phyloP scores from a whole-genome alignment of 2,113 vertebrate species.

The Ceyx margarethae region DNA sequence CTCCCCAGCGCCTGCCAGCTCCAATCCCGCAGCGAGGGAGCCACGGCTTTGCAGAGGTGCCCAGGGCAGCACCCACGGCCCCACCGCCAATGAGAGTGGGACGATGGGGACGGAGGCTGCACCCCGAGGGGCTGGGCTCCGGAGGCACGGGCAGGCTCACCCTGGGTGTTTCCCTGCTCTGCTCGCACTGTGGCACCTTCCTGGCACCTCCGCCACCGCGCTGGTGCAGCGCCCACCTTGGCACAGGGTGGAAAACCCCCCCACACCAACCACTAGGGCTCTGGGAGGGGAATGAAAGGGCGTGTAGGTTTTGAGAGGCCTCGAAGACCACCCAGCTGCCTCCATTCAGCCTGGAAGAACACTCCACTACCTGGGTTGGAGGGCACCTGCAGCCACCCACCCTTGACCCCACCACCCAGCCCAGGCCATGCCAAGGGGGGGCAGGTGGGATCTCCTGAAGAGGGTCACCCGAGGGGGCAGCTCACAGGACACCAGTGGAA shows the following conservation, averaged over 20 bases:
- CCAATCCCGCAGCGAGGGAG: background rate
- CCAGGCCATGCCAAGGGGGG: background rate
- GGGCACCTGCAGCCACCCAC: background rate
- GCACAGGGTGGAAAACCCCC: background rate
- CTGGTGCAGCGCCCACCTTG: background rate
- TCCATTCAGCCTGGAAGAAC: fast-evolving
- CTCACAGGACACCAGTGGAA: background rate
- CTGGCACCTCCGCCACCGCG: background rate
- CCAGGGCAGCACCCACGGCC: background rate
- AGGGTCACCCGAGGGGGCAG: background rate
- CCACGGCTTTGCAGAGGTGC: background rate
- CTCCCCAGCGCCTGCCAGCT: background rate
- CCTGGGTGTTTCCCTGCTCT: background rate
- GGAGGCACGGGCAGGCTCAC: background rate
- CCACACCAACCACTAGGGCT: fast-evolving
- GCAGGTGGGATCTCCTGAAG: background rate
- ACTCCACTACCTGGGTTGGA: fast-evolving
- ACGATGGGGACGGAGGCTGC: background rate
- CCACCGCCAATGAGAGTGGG: background rate
- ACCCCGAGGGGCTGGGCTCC: background rate
- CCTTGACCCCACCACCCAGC: background rate
- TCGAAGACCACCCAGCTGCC: background rate
- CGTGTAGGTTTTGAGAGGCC: background rate
- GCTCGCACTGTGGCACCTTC: fast-evolving
- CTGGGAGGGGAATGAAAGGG: background rate